Conservation (phyloP, 30 jellyfish, hydroid and myxozoan genomes). For the Hydra vulgaris region DNA sequence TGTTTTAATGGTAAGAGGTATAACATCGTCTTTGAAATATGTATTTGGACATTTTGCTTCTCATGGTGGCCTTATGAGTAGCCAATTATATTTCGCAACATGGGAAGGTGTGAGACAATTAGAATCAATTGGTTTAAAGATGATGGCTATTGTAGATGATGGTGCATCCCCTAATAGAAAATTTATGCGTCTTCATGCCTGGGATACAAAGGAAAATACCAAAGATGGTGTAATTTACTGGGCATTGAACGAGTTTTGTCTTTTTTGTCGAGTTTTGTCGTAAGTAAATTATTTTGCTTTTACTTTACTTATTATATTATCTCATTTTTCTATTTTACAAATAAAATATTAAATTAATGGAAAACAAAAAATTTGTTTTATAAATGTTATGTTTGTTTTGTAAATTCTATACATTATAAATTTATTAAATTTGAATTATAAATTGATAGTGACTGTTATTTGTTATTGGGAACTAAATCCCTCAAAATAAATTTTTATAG, state of each 20-base stretch:
- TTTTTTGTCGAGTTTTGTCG: too few species aligned
- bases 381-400: too few species aligned
- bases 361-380: too few species aligned
- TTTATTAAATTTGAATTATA: too few species aligned
- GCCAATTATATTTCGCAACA: not conserved
- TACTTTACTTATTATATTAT: too few species aligned
- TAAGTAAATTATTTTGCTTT: too few species aligned
- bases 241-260: not conserved
- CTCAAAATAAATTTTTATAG: too few species aligned
- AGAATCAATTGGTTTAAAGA: not conserved
- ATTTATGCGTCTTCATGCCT: not conserved
- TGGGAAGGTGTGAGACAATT: constrained; percentile 7
- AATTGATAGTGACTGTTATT: too few species aligned
- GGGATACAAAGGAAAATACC: not conserved
- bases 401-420: too few species aligned
- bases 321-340: too few species aligned
- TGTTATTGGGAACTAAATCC: too few species aligned
- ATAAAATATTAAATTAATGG: too few species aligned
- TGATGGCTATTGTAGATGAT: not conserved
- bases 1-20: not conserved
- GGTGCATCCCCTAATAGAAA: constrained; percentile 5
- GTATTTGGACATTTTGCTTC: constrained; percentile 10
- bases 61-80: not conserved
- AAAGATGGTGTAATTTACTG: constrained; percentile 12
- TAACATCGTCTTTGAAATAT: not conserved